Evolutionary conservation across 2,888 invertebrate species (phyloP), one percentile per base, ranked within the genome.

Genomic region (Meliscaeva auricollis): DNA sequence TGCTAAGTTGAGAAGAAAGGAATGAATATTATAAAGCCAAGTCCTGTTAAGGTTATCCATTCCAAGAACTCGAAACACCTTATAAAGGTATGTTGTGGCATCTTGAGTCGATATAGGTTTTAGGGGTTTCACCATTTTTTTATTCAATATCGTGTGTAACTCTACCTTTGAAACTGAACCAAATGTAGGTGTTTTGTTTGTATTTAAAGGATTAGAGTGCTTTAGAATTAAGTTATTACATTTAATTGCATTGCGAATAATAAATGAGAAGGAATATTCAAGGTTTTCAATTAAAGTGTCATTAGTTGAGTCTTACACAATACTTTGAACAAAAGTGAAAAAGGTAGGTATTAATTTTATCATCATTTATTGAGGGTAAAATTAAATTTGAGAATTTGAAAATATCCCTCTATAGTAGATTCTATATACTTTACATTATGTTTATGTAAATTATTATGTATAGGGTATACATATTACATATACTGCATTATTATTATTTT

Each of bases 31-130:
- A 22, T 83, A 83, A 0, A n/a, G 4, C 77, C 83, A 83, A 30
- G 73, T 78, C 0, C 44, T 20, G 35, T 83, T 83, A 5, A 78
- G 48, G 50, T 83, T 83, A 41, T 83, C 83, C 17, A 83, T 62
- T 41, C 83, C 83, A n/a, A 83, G 41, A 9, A 35, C 5, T 22
- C 82, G 60, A 3, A 83, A 11, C 2, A 83, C 52, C 2, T 38
- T 69, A 35, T 70, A 83, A 1, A 83, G 50, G 13, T 72, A 66
- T 0, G 35, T 70, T 8, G 72, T 72, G 17, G 38, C 72, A 13
- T 78, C 58, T 15, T 60, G 58, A 3, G 78, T 58, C 2, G 78
- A 78, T 9, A 78, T 58, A 6, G 38, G 48, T 2, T 56, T 35
- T 3, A 38, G 0, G n/a, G 46, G 48, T 2, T 48, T 22, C 1